Base-by-base conservation (phyloP, 1,140 invertebrate genomes). In the Colletes latitarsis region DNA sequence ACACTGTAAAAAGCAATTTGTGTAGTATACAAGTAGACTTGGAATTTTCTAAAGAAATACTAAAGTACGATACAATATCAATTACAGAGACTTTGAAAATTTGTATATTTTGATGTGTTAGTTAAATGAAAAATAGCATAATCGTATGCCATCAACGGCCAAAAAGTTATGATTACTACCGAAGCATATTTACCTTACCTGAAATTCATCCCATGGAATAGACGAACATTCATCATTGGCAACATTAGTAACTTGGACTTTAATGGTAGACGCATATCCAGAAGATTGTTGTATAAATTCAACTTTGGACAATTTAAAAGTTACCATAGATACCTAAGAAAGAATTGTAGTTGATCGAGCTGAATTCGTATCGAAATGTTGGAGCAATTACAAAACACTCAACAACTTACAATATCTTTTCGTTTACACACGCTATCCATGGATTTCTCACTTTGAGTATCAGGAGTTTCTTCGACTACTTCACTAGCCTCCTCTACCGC, bases 141-240 rank as follows among this genome's bases (percentile, higher is more conserved):
- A 80, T 82, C 58, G 19, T 85, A 62, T 74, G 17, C 84, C 74
- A 75, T 79, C 19, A 74, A 73, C 69, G 64, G 55, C 77, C 58
- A 76, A 39, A 19, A 41, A 79, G 17, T 58, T 57, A 58, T 66
- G 78, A 30, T 67, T 58, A 57, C 15, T 8, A 1, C 60, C 49
- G 57, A 64, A n/a, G 46, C 15, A 81, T 72, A 55, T 63, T 52
- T 62, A 43, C 88, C 88, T 93, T 93, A 98, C 97, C 96, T 98
- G 98, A 94, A 99, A 97, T 93, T 98, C 98, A 90, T 98, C 98
- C 96, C 97, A 98, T 5, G 96, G 96, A 90, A 98, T 98, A 64
- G 97, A 96, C 9, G 95, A 95, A 90, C 97, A 98, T 91, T 98
- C 97, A 84, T 98, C 96, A 68, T 95, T 95, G 15, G 93, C 94